These are phyloP conservation scores for Drosophila repleta DNA, from an alignment of 1,140 invertebrate species.

Conservation along the genomic window DNA sequence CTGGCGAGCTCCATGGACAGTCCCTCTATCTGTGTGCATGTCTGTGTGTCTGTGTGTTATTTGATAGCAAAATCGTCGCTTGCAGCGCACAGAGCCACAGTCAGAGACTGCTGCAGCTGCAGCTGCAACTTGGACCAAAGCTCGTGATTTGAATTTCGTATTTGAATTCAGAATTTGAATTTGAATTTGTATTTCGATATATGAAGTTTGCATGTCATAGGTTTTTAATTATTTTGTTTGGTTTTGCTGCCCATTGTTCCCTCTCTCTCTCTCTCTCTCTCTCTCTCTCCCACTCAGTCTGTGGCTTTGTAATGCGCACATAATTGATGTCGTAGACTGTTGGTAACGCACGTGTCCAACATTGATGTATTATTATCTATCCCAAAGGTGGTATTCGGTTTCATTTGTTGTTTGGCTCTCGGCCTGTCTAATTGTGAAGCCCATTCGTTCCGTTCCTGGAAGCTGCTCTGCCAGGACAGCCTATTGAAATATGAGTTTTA, in stretches of 20 bases:
- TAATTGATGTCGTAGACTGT: slow-evolving; percentile 62
- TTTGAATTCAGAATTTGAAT: slow-evolving; percentile 71
- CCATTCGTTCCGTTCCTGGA: background rate
- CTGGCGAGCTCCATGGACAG: slow-evolving; percentile 16
- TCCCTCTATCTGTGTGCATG: slow-evolving; percentile 8
- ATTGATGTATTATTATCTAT: slow-evolving; percentile 46
- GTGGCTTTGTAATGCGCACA: slow-evolving; percentile 58
- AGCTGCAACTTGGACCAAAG: slow-evolving; percentile 35
- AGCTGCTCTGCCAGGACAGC: too few species aligned
- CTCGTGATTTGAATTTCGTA: slow-evolving; percentile 76
- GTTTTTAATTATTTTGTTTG: slow-evolving; percentile 80
- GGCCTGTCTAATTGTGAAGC: background rate
- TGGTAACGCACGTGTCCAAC: slow-evolving; percentile 35
- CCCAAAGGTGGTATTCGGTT: slow-evolving; percentile 42
- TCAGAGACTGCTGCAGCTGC: slow-evolving; percentile 35
- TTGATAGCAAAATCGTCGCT: slow-evolving; percentile 70
- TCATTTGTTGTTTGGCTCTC: slow-evolving; percentile 14
- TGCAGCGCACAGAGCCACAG: slow-evolving; percentile 41
- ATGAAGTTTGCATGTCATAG: slow-evolving; percentile 49
- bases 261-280: too few species aligned
- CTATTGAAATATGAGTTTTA: too few species aligned
- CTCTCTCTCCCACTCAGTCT: too few species aligned
- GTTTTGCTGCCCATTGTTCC: slow-evolving; percentile 43
- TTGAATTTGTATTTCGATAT: slow-evolving; percentile 56
- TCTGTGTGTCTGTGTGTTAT: slow-evolving; percentile 44